Evolutionary conservation across 2,888 invertebrate species (phyloP), one percentile per base, ranked within the genome.

Genomic region (Troglohyphantes excavatus): DNA sequence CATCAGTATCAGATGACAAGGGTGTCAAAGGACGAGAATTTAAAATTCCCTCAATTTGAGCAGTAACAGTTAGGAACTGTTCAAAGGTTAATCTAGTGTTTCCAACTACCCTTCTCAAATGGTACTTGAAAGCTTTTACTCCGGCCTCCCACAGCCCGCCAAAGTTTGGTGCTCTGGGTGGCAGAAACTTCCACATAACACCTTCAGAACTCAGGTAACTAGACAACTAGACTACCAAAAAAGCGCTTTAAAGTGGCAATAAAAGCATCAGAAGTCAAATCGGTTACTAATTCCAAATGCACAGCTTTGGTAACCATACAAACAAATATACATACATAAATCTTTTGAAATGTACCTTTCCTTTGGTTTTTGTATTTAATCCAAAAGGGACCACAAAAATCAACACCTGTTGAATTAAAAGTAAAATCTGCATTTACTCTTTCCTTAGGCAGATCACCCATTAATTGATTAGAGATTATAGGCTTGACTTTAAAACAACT

Each of bases 341-440:
- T 46, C 17, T 46, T 46, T 7, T 46, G 46, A 2, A 13, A 46
- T 7, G 11, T 46, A 0, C 65, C 78, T 21, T 78, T 65, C 65
- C 39, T 78, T 23, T 78, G 23, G 19, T 39, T 39, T 0, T n/a
- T 11, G 43, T 63, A 65, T 65, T 11, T 65, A 13, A 79, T 68
- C 19, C 26, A 13, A 33, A 85, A 76, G 9, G 85, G 76, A 11
- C 68, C 76, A 68, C 75, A 68, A 53, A 85, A 85, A 26, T 76
- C 76, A 17, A 39, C 43, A 13, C 68, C 76, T 17, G 61, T 23
- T 9, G 59, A 27, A n/a, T 67, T 46, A 67, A 85, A 84, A 0
- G 65, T 43, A 46, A n/a, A 46, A 19, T 46, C 27, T 11, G 46
- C 65, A 73, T n/a, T n/a, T 1, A 84, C 63, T 27, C 65, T 73